Conservation (phyloP, 2,888 invertebrate species). For the Agrenia bidenticulata region DNA sequence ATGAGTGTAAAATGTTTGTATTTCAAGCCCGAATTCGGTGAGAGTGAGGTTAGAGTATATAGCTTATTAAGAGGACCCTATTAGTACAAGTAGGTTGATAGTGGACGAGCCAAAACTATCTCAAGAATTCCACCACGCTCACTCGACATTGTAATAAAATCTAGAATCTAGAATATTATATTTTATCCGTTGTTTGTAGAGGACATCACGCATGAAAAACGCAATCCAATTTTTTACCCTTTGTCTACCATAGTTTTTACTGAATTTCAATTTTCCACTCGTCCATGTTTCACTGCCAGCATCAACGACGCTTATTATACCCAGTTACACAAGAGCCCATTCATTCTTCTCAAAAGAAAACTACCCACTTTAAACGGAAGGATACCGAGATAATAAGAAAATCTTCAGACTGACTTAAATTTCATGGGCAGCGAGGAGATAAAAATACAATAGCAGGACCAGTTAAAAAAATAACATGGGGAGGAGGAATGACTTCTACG, state of each 20-base stretch:
- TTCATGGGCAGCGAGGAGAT: slow-evolving; percentile 7
- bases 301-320: slow-evolving; percentile 7
- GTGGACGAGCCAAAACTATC: too few relatives aligned
- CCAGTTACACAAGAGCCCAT: slow-evolving; percentile 6
- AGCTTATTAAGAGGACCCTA: too few relatives aligned
- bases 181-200: neutral
- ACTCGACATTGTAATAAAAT: too few relatives aligned
- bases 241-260: slow-evolving; percentile 6
- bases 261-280: slow-evolving; percentile 7
- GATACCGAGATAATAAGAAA: slow-evolving; percentile 9
- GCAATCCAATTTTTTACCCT: slow-evolving; percentile 3
- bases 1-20: too few relatives aligned
- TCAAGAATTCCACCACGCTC: too few relatives aligned
- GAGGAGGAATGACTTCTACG: slow-evolving; percentile 35
- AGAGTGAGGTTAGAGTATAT: too few relatives aligned
- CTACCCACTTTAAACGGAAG: slow-evolving; percentile 14
- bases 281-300: neutral
- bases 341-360: slow-evolving; percentile 2
- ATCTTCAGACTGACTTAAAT: neutral
- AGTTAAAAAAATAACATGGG: slow-evolving; percentile 18
- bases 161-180: neutral
- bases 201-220: slow-evolving; percentile 3
- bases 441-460: slow-evolving; percentile 21
- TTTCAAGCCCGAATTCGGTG: too few relatives aligned
- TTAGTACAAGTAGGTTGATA: too few relatives aligned